Conservation (phyloP, 2,797 vertebrate genomes). For the Phataginus tetradactyla region DNA sequence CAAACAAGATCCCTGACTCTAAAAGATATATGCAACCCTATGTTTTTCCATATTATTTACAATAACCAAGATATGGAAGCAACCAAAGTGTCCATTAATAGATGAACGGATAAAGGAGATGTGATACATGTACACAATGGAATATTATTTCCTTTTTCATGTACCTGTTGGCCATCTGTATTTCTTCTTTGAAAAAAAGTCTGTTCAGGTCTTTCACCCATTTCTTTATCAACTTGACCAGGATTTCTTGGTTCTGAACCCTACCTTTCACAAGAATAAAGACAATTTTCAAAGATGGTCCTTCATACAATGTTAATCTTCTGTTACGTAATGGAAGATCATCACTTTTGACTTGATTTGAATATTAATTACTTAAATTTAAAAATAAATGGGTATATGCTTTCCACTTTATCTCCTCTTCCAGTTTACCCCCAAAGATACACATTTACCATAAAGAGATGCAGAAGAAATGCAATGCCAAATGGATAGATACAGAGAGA, state of each 20-base stretch:
- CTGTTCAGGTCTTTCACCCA: no score
- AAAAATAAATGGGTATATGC: neutral
- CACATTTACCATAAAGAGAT: neutral
- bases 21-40: no score
- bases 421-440: neutral
- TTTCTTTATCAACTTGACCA: neutral
- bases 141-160: no score
- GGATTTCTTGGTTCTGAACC: neutral
- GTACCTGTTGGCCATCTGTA: no score
- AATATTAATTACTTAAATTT: neutral
- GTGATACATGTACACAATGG: no score
- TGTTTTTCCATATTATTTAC: no score
- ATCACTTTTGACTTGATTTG: neutral
- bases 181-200: no score
- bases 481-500: neutral
- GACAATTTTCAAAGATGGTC: neutral
- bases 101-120: no score
- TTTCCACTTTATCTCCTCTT: neutral
- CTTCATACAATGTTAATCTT: neutral
- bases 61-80: no score
- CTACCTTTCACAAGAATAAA: neutral
- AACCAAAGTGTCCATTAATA: no score
- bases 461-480: neutral
- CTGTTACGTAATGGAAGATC: neutral
- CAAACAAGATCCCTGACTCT: no score